Conservation (phyloP, 2,888 invertebrate species). For the Tuberolachnus salignus region DNA sequence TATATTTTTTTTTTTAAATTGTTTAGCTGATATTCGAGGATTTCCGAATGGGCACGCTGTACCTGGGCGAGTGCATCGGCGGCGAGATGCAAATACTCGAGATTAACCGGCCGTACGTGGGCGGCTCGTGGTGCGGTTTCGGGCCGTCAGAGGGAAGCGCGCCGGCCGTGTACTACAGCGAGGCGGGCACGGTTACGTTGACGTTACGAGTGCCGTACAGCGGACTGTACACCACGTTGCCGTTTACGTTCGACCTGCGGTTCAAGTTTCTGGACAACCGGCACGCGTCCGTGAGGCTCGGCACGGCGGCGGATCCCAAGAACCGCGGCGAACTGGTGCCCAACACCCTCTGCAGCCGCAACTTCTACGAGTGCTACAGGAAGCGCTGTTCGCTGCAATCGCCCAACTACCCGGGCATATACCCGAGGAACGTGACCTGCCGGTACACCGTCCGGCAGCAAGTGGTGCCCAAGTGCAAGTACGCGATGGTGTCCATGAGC, state of each 20-base stretch:
- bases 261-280: slow-evolving; percentile 82
- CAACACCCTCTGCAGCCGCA: slow-evolving; percentile 81
- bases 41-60: slow-evolving; percentile 84
- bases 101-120: slow-evolving; percentile 83
- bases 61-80: slow-evolving; percentile 82
- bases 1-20: neutral
- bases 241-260: slow-evolving; percentile 80
- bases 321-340: slow-evolving; percentile 83
- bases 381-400: slow-evolving; percentile 86
- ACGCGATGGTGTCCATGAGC: slow-evolving; percentile 86
- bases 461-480: slow-evolving; percentile 85
- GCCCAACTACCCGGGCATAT: slow-evolving; percentile 90
- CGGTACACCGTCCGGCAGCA: slow-evolving; percentile 86
- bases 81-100: slow-evolving; percentile 88
- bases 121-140: slow-evolving; percentile 91
- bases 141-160: slow-evolving; percentile 80
- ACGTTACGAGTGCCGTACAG: slow-evolving; percentile 65
- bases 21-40: slow-evolving; percentile 82
- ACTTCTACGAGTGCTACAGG: slow-evolving; percentile 84
- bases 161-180: slow-evolving; percentile 87
- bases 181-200: slow-evolving; percentile 84
- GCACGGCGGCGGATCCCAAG: slow-evolving; percentile 75
- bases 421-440: slow-evolving; percentile 87
- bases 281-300: slow-evolving; percentile 70
- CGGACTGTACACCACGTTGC: slow-evolving; percentile 67